phyloP scores from a whole-genome alignment of 2,113 vertebrate genomes.

The Rhineura floridana region DNA sequence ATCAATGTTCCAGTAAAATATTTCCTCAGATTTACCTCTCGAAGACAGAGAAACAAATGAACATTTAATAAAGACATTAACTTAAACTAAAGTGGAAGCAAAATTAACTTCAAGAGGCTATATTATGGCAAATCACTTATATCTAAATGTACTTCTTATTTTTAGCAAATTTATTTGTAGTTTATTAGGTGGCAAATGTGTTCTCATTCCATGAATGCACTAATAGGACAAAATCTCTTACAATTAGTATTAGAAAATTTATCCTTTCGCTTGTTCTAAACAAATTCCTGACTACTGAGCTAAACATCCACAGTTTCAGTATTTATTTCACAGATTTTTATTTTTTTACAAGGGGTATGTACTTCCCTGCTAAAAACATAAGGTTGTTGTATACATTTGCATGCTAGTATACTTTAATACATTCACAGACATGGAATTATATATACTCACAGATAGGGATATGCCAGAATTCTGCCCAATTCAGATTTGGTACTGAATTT shows the following conservation, averaged over 20 bases:
- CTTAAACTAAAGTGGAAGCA: neutral
- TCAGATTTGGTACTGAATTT: too few relatives aligned
- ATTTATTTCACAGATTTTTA: neutral
- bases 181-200: slow-evolving; percentile 23
- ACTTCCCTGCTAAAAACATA: slow-evolving; percentile 27
- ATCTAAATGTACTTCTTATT: neutral
- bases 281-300: slow-evolving; percentile 12
- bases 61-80: slow-evolving; percentile 6
- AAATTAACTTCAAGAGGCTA: slow-evolving; percentile 29
- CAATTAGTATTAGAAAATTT: slow-evolving; percentile 31
- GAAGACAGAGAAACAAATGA: neutral
- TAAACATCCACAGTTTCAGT: slow-evolving; percentile 29
- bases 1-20: neutral
- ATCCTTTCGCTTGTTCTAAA: slow-evolving; percentile 31
- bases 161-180: slow-evolving; percentile 12
- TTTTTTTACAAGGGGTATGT: slow-evolving; percentile 34
- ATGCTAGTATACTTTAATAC: slow-evolving; percentile 30
- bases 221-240: slow-evolving; percentile 22
- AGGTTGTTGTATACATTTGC: slow-evolving; percentile 45
- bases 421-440: too few relatives aligned
- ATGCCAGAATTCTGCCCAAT: too few relatives aligned
- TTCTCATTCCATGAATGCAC: slow-evolving; percentile 24
- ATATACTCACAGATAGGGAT: too few relatives aligned
- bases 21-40: slow-evolving; percentile 8
- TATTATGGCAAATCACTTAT: neutral